These are phyloP conservation scores for Aurelia sp. DNA, from an alignment of 30 jellyfish, hydroid and myxozoan species.

Conservation along the genomic window DNA sequence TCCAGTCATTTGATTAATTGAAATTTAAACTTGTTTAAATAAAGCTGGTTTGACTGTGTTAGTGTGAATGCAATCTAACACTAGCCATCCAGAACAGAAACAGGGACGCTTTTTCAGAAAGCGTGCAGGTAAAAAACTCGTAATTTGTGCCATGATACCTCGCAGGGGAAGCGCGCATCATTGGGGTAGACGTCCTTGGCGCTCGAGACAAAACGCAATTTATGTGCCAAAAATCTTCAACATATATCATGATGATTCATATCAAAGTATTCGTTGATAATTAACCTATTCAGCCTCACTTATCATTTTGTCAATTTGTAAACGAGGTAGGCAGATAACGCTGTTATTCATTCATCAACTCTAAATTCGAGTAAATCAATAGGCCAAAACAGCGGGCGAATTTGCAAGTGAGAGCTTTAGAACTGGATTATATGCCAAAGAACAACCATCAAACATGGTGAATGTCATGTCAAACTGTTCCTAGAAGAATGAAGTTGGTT, in stretches of 20 bases:
- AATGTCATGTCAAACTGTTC: too few relatives aligned
- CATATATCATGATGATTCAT: background rate
- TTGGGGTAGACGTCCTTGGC: background rate
- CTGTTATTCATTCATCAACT: background rate
- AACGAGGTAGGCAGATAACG: background rate
- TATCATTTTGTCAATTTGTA: background rate
- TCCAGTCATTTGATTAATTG: too few relatives aligned
- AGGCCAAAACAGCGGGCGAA: background rate
- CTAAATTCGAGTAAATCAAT: background rate
- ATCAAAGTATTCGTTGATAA: background rate
- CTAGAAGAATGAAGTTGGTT: too few relatives aligned
- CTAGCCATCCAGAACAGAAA: too few relatives aligned
- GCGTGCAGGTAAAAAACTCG: too few relatives aligned
- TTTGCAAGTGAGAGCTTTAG: background rate
- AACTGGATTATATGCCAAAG: conserved; percentile 1
- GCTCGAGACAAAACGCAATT: background rate
- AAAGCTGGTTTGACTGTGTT: too few relatives aligned
- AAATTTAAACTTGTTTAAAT: too few relatives aligned
- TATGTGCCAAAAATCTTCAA: background rate
- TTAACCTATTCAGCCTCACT: conserved; percentile 1
- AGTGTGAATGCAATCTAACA: too few relatives aligned
- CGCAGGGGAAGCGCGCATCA: background rate
- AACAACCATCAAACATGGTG: background rate
- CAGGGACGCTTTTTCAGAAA: too few relatives aligned
- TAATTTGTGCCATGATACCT: too few relatives aligned